These are phyloP conservation scores for Nanger granti DNA, from an alignment of 2,113 vertebrate genomes.

Conservation along the genomic window DNA sequence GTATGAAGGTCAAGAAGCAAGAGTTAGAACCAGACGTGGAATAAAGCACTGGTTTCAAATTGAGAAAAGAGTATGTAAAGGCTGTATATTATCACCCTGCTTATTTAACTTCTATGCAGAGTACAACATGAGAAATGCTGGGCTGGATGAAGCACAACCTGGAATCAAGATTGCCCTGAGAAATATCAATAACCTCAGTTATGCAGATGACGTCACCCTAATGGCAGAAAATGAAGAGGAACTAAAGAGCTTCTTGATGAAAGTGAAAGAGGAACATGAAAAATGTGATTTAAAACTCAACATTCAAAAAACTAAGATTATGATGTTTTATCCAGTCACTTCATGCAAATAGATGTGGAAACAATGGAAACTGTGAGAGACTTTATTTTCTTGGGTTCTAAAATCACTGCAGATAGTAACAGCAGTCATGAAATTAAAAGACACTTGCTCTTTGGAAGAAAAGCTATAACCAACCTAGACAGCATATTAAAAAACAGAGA, in stretches of 20 bases:
- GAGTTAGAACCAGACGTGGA: rapidly evolving
- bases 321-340: neutral
- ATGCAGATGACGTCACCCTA: neutral
- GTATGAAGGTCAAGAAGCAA: neutral
- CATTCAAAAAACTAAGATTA: neutral
- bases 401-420: neutral
- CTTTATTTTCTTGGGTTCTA: neutral
- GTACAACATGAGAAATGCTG: neutral
- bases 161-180: neutral
- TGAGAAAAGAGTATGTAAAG: neutral
- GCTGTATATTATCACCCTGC: neutral
- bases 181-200: neutral
- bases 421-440: neutral
- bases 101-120: neutral
- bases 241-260: neutral
- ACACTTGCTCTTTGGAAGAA: neutral
- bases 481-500: neutral
- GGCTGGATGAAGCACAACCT: neutral
- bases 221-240: neutral
- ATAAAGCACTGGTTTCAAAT: neutral
- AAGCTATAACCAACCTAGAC: neutral
- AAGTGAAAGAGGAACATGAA: neutral
- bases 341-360: neutral
- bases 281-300: neutral
- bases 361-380: neutral